Evolutionary conservation across 1,140 invertebrate species (phyloP).

Genomic region (Acromyrmex heyeri): DNA sequence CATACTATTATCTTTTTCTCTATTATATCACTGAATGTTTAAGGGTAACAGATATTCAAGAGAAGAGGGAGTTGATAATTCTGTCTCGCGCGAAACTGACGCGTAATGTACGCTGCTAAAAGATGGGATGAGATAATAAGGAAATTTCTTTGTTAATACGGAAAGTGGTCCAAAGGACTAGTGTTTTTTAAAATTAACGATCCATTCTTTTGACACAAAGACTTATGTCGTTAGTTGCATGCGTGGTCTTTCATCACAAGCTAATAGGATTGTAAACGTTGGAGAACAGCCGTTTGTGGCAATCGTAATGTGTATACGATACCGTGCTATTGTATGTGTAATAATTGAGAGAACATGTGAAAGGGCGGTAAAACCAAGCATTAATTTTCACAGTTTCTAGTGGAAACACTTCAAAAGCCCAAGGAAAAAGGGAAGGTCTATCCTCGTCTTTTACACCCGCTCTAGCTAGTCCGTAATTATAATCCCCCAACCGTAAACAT

Average conservation of each 20-base stretch:
- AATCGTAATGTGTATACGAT: slow-evolving; percentile 43
- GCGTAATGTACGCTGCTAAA: neutral
- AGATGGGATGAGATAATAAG: neutral
- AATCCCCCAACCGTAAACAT: slow-evolving; percentile 46
- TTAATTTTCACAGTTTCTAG: slow-evolving; percentile 57
- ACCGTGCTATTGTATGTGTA: slow-evolving; percentile 41
- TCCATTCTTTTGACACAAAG: neutral
- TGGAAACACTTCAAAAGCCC: slow-evolving; percentile 45
- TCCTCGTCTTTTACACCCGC: slow-evolving; percentile 29
- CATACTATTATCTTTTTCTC: no score
- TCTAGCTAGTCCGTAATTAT: slow-evolving; percentile 35
- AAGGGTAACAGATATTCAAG: neutral
- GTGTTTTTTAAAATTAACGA: slow-evolving; percentile 36
- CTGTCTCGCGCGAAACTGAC: neutral
- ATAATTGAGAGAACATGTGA: slow-evolving; percentile 55
- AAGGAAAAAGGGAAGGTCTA: slow-evolving; percentile 31
- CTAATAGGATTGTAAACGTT: slow-evolving; percentile 31
- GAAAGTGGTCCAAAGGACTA: neutral
- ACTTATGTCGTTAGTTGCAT: slow-evolving; percentile 16
- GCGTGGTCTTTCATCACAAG: slow-evolving; percentile 16
- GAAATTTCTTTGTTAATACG: slow-evolving; percentile 15
- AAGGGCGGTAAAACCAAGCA: slow-evolving; percentile 32
- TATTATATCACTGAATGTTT: neutral
- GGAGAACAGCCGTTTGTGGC: slow-evolving; percentile 25
- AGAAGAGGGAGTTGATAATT: neutral